phyloP scores from a whole-genome alignment of 2,113 vertebrate species.

The Gymnocephalus cernua region DNA sequence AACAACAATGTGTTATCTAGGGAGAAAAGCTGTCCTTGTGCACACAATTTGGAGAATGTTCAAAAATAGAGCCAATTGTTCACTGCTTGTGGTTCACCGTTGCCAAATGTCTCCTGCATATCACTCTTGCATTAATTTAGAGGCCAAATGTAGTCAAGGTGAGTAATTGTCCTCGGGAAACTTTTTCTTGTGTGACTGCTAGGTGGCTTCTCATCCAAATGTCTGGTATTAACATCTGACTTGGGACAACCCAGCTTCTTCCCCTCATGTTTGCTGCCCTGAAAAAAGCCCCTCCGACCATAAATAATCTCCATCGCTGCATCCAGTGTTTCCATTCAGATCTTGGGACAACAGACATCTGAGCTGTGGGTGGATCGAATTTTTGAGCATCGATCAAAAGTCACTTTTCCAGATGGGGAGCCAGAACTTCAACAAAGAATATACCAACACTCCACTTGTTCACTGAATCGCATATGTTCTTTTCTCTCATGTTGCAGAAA shows the following conservation, averaged over 20 bases:
- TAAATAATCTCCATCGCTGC: slow-evolving; percentile 33
- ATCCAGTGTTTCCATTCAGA: slow-evolving; percentile 48
- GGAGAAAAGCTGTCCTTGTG: slow-evolving; percentile 18
- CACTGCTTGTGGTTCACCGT: background rate
- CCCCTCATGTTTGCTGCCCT: slow-evolving; percentile 27
- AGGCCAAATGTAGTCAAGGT: slow-evolving; percentile 8
- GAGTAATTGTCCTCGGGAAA: slow-evolving; percentile 22
- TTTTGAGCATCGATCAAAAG: slow-evolving; percentile 44
- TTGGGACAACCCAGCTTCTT: slow-evolving; percentile 25
- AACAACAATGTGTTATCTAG: background rate
- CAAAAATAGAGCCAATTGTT: slow-evolving; percentile 10
- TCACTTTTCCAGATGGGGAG: slow-evolving; percentile 61
- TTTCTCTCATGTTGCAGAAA: slow-evolving; percentile 22
- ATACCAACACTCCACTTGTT: background rate
- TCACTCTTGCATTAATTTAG: background rate
- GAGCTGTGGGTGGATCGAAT: slow-evolving; percentile 18
- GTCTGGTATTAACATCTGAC: slow-evolving; percentile 60
- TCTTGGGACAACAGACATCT: slow-evolving; percentile 15
- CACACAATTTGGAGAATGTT: slow-evolving; percentile 20
- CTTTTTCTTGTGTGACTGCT: background rate
- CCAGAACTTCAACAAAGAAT: background rate
- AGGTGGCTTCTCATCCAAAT: slow-evolving; percentile 37
- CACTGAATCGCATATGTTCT: background rate
- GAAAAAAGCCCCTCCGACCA: slow-evolving; percentile 30
- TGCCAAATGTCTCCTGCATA: background rate